A percentile compares a stretch with the other conserved stretches of the same genome.
These are phyloP conservation scores for Stomorhina lunata DNA, from an alignment of 2,888 invertebrate genomes.

Conservation along the genomic window DNA sequence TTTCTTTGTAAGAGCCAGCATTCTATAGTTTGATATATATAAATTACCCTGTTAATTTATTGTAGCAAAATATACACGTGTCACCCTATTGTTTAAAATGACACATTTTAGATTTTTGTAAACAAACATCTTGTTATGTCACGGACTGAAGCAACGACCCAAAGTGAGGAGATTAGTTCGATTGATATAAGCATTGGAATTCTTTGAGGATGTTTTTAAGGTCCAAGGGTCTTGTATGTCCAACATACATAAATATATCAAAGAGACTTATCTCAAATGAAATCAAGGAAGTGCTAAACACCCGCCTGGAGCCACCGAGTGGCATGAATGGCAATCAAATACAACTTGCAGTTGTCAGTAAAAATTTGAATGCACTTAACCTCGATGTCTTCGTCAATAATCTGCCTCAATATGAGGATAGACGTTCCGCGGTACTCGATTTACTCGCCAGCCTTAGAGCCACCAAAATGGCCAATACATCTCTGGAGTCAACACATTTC, in stretches of 20 bases:
- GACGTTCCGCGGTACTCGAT: conserved; percentile 19
- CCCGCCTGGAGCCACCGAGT: conserved; percentile 1
- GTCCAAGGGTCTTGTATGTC: conserved; percentile 23
- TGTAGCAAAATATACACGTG: not conserved
- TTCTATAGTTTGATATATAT: no score
- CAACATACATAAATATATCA: conserved; percentile 31
- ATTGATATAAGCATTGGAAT: not conserved
- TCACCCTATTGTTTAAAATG: conserved; percentile 7
- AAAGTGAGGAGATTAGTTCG: not conserved
- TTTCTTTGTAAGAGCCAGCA: no score
- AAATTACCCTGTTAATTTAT: not conserved
- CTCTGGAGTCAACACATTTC: conserved; percentile 61
- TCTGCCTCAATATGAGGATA: conserved; percentile 45
- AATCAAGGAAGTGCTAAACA: conserved; percentile 45
- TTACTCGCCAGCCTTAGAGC: conserved; percentile 50
- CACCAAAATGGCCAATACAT: conserved; percentile 35
- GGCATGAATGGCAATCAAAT: conserved; percentile 22
- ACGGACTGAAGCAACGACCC: not conserved
- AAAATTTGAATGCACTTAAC: conserved; percentile 57
- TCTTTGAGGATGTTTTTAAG: conserved; percentile 39
- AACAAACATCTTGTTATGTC: conserved; percentile 42
- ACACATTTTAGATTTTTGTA: not conserved
- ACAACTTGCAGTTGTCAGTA: conserved; percentile 43
- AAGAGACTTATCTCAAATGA: conserved; percentile 52
- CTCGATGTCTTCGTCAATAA: conserved; percentile 62